These are phyloP conservation scores for Leptopilina syphax DNA, from an alignment of 2,888 invertebrate species.

Conservation along the genomic window DNA sequence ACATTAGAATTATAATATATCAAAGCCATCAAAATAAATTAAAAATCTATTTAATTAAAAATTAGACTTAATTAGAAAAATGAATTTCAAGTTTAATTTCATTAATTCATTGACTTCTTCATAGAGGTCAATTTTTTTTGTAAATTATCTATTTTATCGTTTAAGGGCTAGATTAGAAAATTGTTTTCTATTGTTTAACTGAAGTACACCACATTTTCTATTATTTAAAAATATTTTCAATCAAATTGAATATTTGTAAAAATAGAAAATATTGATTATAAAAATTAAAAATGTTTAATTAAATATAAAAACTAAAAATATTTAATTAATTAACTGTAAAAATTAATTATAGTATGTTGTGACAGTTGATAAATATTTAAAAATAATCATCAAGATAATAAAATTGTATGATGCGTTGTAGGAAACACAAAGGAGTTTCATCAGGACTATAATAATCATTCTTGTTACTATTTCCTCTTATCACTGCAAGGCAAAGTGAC, in stretches of 20 bases:
- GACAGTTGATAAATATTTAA: background rate
- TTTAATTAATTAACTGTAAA: background rate
- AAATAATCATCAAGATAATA: slow-evolving; percentile 5
- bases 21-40: slow-evolving; percentile 11
- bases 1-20: background rate
- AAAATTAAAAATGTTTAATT: background rate
- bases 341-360: slow-evolving; percentile 1
- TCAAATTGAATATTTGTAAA: background rate
- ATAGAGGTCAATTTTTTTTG: background rate
- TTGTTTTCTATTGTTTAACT: no score
- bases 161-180: no score
- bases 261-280: background rate
- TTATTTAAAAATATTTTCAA: background rate
- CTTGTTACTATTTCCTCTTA: background rate
- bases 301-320: background rate
- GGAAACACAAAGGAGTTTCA: slow-evolving; percentile 5
- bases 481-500: background rate
- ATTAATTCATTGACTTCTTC: background rate
- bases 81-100: background rate
- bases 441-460: slow-evolving; percentile 3
- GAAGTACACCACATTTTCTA: no score
- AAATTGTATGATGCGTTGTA: background rate
- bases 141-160: no score
- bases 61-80: background rate
- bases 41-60: no score